Evolutionary conservation across 2,797 vertebrate species (phyloP).

Genomic region (Prionace glauca): DNA sequence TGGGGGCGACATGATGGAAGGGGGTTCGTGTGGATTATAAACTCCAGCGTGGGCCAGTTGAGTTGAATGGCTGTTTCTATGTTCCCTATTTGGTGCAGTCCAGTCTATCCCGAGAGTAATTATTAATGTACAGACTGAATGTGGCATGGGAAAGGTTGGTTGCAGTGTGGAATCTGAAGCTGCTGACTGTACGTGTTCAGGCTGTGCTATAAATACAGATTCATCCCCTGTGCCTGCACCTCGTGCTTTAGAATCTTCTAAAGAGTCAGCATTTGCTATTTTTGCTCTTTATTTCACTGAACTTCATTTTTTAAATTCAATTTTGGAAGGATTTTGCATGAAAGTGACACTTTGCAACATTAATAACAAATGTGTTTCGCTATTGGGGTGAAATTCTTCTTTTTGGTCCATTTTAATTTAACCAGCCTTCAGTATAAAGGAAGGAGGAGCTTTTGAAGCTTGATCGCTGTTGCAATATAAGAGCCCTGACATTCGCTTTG

Average conservation of each 20-base stretch:
- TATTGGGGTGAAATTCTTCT: not conserved
- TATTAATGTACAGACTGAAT: not conserved
- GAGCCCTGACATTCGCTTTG: not conserved
- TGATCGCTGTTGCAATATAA: not conserved
- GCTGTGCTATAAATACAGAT: not conserved
- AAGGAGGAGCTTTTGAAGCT: not conserved
- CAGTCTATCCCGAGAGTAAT: not conserved
- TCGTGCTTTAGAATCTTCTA: not conserved
- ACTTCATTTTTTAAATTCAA: not conserved
- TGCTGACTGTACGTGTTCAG: slow-evolving; percentile 7
- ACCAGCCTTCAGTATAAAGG: not conserved
- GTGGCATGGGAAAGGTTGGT: not conserved
- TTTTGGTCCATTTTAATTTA: not conserved
- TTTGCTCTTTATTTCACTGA: not conserved
- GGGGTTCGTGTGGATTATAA: not conserved
- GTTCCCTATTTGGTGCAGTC: too few species aligned
- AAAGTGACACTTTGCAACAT: not conserved
- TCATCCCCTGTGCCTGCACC: not conserved
- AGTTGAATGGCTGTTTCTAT: not conserved
- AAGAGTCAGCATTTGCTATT: slow-evolving; percentile 4
- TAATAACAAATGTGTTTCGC: not conserved
- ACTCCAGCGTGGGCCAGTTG: not conserved
- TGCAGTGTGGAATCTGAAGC: not conserved
- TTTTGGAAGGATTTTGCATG: not conserved
- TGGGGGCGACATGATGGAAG: not conserved